Base-by-base conservation (phyloP, 1,140 invertebrate genomes). In the Coptotermes formosanus region DNA sequence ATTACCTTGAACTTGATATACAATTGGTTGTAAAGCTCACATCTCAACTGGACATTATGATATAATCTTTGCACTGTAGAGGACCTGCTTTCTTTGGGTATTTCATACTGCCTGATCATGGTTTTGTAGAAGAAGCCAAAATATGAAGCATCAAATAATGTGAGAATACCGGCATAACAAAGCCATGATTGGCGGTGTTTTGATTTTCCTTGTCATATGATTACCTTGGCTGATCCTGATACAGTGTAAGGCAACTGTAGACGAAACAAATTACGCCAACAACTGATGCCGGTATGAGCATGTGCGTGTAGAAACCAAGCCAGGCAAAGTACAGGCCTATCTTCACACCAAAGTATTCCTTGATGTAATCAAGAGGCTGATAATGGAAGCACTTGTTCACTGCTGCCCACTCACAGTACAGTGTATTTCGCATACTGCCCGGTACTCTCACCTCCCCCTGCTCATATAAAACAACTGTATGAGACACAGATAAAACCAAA, bases 261-360 rank as follows among this genome's bases (percentile, higher is more conserved):
- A 96, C 90, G 89, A 98, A 97, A 88, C 96, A 97, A 9, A 95
- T 90, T 1, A 97, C 89, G 4, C 97, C 97, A 23, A 97, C 94
- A 84, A 98, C 89, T 7, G 97, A 95, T 4, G 97, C 96, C 8
- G 96, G 94, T n/a, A 98, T 94, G 86, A 99, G 90, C 95, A 98
- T 97, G 82, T 96, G 95, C 0, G 98, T 99, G 89, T 99, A 99
- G 91, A 97, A 99, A 59, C 98, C 98, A 32, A 99, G 91, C 98
- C 98, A 99, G 11, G 98, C 97, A 90, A 99, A 99, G 91, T 99
- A 99, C 64, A 98, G 91, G 25, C 32, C 86, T 52, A 87, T 85
- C 92, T 98, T 98, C 48, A 98, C 97, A 19, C 98, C 98, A 92
- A 98, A 98, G 91, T 99, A 99, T 87, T 96, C 94, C 89, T 96